phyloP scores from a whole-genome alignment of 2,797 vertebrate species.

The Rhynchonycteris naso region DNA sequence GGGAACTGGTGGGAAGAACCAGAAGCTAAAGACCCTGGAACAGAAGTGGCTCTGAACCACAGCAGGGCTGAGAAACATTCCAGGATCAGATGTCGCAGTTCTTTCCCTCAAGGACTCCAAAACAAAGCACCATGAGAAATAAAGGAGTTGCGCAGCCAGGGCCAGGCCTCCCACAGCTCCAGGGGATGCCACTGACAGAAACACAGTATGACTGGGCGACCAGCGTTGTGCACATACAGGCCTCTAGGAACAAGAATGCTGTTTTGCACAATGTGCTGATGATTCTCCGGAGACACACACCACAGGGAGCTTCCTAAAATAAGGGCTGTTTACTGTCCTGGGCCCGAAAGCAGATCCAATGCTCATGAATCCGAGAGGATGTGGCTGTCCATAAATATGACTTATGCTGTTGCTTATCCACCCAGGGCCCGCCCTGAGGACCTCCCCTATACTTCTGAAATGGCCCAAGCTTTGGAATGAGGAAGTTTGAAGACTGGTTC shows the following conservation, averaged over 20 bases:
- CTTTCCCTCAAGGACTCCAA: neutral
- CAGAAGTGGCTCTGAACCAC: neutral
- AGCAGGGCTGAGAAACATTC: neutral
- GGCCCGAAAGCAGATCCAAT: neutral
- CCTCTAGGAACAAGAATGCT: neutral
- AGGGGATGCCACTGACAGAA: neutral
- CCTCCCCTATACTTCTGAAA: neutral
- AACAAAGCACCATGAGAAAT: neutral
- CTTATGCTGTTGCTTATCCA: neutral
- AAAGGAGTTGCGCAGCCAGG: neutral
- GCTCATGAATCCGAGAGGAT: neutral
- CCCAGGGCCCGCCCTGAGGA: neutral
- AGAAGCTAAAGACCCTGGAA: neutral
- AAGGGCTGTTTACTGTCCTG: neutral
- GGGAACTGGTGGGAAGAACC: neutral
- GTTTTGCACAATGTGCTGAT: neutral
- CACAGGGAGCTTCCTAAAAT: constrained; percentile 37
- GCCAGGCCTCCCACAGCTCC: neutral
- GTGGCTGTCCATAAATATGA: neutral
- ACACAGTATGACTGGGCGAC: neutral
- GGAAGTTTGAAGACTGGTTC: constrained; percentile 31
- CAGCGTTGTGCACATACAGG: neutral
- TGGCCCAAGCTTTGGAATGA: constrained; percentile 20
- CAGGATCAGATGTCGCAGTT: neutral
- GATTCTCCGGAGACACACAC: neutral